A percentile compares a stretch with the other conserved stretches of the same genome.
These are phyloP conservation scores for Strigamia transsilvanica DNA, from an alignment of 2,888 invertebrate species.

Conservation along the genomic window DNA sequence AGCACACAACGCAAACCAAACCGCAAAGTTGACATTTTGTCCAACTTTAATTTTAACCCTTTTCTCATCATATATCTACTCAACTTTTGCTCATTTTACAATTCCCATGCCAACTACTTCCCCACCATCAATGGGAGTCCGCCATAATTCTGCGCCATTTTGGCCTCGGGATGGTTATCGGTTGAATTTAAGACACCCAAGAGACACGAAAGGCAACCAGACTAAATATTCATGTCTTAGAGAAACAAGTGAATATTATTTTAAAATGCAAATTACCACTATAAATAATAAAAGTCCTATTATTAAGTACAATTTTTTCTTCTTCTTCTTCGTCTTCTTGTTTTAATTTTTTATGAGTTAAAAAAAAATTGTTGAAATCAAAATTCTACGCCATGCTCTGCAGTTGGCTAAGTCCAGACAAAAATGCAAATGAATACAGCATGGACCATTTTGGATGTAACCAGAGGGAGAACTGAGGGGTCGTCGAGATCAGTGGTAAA, in stretches of 20 bases:
- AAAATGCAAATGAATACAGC: constrained; percentile 41
- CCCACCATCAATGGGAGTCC: constrained; percentile 42
- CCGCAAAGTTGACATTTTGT: not conserved
- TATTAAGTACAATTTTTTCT: constrained; percentile 6
- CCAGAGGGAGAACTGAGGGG: constrained; percentile 45
- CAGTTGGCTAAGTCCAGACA: constrained; percentile 29
- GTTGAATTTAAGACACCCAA: constrained; percentile 46
- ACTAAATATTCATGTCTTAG: constrained; percentile 46
- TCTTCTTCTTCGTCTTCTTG: not conserved
- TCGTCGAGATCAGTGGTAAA: constrained; percentile 43
- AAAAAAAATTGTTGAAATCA: constrained; percentile 1
- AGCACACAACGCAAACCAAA: not conserved
- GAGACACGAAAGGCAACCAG: constrained; percentile 32
- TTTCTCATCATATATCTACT: constrained; percentile 38
- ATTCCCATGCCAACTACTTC: constrained; percentile 44
- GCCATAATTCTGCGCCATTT: constrained; percentile 47
- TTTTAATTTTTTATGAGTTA: not conserved
- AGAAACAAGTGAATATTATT: constrained; percentile 48
- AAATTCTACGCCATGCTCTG: constrained; percentile 24
- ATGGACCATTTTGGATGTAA: constrained; percentile 32
- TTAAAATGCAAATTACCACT: constrained; percentile 40
- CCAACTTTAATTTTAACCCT: not conserved
- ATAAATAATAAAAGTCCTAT: constrained; percentile 32
- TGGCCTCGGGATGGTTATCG: constrained; percentile 49
- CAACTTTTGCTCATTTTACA: constrained; percentile 18